These are phyloP conservation scores for Liodrosophila aerea DNA, from an alignment of 2,888 invertebrate genomes.

Conservation along the genomic window DNA sequence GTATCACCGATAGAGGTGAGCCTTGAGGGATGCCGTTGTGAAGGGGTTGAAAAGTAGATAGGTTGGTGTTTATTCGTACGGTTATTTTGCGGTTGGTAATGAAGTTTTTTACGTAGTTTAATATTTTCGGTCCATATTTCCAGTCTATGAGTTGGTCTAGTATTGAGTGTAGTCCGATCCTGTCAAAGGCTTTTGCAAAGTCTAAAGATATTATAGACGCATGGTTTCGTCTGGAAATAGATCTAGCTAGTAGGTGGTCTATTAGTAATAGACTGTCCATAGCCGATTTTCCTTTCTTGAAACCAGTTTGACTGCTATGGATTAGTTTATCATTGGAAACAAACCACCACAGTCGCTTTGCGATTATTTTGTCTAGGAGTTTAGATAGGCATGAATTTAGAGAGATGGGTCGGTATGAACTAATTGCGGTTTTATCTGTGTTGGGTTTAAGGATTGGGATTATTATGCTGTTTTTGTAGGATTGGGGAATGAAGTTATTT, in stretches of 20 bases:
- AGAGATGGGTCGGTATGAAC: slow-evolving; percentile 44
- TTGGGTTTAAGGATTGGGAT: slow-evolving; percentile 28
- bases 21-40: too few relatives aligned
- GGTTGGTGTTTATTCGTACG: neutral
- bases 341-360: slow-evolving; percentile 2
- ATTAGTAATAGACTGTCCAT: slow-evolving; percentile 10
- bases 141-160: slow-evolving; percentile 7
- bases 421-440: slow-evolving; percentile 24
- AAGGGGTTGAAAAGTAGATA: slow-evolving; percentile 2
- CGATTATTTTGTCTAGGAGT: slow-evolving; percentile 19
- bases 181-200: slow-evolving; percentile 21
- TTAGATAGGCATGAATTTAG: slow-evolving; percentile 39
- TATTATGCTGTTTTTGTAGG: slow-evolving; percentile 30
- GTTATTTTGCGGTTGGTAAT: slow-evolving; percentile 17
- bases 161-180: slow-evolving; percentile 12
- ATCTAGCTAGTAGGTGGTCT: slow-evolving; percentile 19
- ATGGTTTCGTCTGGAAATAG: slow-evolving; percentile 7
- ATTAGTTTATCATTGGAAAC: slow-evolving; percentile 3
- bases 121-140: slow-evolving; percentile 5
- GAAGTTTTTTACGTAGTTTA: slow-evolving; percentile 14
- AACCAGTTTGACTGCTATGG: slow-evolving; percentile 11
- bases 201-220: slow-evolving; percentile 10
- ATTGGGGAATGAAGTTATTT: slow-evolving; percentile 5
- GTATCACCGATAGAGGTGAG: slow-evolving; percentile 5
- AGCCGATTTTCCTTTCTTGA: slow-evolving; percentile 4